Base-by-base conservation (phyloP, 2,113 vertebrate genomes). In the Limanda limanda region DNA sequence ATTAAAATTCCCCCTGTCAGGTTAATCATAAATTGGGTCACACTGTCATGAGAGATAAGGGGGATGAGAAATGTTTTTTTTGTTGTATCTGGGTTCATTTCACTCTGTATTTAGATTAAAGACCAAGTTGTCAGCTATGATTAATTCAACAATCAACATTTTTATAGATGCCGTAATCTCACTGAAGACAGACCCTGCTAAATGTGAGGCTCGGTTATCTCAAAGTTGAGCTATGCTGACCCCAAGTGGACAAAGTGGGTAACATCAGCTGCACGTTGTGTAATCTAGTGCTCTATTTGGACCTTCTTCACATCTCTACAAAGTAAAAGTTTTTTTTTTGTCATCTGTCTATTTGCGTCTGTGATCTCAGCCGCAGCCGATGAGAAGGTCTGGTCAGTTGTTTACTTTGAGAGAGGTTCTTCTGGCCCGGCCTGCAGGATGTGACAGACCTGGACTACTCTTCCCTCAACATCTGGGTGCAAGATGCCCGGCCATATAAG, bases 381-480 rank as follows among this genome's bases (percentile, higher is more conserved):
- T 51, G 27, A 76, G 61, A 68, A 20, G 6, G 5, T 78, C 63
- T 37, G 74, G 24, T 45, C 59, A 12, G 25, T 48, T 82, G 71
- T 76, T 87, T 81, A 70, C 79, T 82, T 80, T 77, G 66, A 25
- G 35, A 84, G 63, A 54, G 74, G 65, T 78, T 60, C 13, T 35
- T 76, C 68, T 61, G 70, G 71, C 52, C 15, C 17, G 12, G 14
- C 17, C 54, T 27, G 69, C 72, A 58, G 77, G 60, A 82, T 51
- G 54, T 56, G 57, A 78, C 61, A 68, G n/a, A 81, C 71, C 51
- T 64, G 71, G 27, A 88, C 52, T 64, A 61, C 61, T 68, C 68
- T 85, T 62, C 68, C 24, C 20, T 75, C 61, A 65, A 87, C 89
- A 92, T 91, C 91, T 90, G 88, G 78, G 60, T 64, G 69, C 88